Conservation (phyloP, 1,140 invertebrate species). For the Lordiphosa clarofinis region DNA sequence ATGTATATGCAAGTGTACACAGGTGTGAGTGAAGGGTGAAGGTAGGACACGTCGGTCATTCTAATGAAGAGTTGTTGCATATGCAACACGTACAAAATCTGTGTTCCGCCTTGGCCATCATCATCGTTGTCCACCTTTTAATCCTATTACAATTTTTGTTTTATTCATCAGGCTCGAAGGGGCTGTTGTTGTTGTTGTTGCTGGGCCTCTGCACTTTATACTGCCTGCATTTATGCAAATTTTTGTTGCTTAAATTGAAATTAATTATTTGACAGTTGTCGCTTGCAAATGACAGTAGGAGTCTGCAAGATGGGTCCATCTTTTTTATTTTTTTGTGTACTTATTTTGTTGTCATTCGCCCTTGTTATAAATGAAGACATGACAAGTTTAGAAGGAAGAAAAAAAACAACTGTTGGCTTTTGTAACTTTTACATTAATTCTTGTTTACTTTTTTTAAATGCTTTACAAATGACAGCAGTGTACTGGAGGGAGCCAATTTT, state of each 20-base stretch:
- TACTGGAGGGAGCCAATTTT: conserved; percentile 3
- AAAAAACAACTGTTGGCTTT: conserved; percentile 13
- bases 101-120: conserved; percentile 56
- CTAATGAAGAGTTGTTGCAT: conserved; percentile 73
- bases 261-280: conserved; percentile 77
- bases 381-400: conserved; percentile 21
- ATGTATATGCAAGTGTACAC: too few species aligned
- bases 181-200: too few species aligned
- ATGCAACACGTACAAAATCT: conserved; percentile 73
- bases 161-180: conserved; percentile 65
- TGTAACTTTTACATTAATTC: conserved; percentile 45
- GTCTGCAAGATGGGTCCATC: conserved; percentile 5
- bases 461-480: conserved; percentile 40
- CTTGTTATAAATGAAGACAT: conserved; percentile 57
- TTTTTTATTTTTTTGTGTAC: too few species aligned
- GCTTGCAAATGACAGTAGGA: conserved; percentile 47
- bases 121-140: conserved; percentile 67
- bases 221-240: conserved; percentile 65
- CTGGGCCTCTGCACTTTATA: conserved; percentile 5
- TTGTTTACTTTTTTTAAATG: conserved; percentile 56
- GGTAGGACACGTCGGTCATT: conserved; percentile 66
- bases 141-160: conserved; percentile 77
- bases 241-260: conserved; percentile 75
- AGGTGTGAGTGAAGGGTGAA: neutral
- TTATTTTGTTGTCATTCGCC: conserved; percentile 6